A percentile compares a stretch with the other conserved stretches of the same genome.
These are phyloP conservation scores for Nothobranchius kuhntae DNA, from an alignment of 2,113 vertebrate genomes.

Conservation along the genomic window DNA sequence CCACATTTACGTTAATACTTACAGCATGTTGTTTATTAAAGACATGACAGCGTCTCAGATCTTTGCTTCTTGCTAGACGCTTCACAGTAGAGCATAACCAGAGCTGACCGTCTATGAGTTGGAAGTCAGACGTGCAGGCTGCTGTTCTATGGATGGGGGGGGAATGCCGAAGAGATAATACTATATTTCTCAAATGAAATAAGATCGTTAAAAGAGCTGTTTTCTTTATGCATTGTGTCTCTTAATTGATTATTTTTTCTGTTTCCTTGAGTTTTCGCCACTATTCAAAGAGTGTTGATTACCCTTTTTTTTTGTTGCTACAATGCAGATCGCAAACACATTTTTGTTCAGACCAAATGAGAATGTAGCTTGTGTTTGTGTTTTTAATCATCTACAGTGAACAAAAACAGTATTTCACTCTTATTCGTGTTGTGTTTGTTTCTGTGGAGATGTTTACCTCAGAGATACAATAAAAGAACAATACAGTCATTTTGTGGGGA, in stretches of 20 bases:
- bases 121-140: conserved; percentile 57
- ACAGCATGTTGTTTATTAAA: conserved; percentile 57
- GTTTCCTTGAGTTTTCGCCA: conserved; percentile 3
- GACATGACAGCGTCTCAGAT: conserved; percentile 39
- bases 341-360: background rate
- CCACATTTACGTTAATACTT: conserved; percentile 42
- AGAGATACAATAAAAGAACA: background rate
- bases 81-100: conserved; percentile 64
- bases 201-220: too few relatives aligned
- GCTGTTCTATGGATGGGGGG: conserved; percentile 51
- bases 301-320: conserved; percentile 17
- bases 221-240: too few relatives aligned
- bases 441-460: background rate
- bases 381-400: conserved; percentile 1
- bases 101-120: conserved; percentile 42
- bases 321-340: background rate
- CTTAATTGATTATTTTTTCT: background rate
- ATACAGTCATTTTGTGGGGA: background rate
- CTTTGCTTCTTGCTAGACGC: conserved; percentile 61
- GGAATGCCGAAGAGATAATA: conserved; percentile 48
- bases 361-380: background rate
- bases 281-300: conserved; percentile 5
- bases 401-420: conserved; percentile 6
- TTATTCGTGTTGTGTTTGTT: background rate
- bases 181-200: conserved; percentile 16